Evolutionary conservation across 2,113 vertebrate genomes (phyloP).

Genomic region (Hyperoodon ampullatus): DNA sequence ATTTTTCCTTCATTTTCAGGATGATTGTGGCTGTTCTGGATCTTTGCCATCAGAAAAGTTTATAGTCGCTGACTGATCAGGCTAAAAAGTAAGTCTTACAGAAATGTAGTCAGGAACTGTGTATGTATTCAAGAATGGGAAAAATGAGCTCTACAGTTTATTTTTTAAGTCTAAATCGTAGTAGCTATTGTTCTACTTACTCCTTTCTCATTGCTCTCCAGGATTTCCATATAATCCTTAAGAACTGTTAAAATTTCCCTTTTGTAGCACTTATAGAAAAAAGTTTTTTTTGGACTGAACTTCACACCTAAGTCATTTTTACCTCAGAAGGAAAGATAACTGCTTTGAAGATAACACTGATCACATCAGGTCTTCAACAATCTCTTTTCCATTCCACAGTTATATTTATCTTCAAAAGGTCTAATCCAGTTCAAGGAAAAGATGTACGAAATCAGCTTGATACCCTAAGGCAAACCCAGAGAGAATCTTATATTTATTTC

Average conservation of each 20-base stretch:
- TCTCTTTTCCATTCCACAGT: conserved; percentile 49
- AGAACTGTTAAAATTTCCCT: background rate
- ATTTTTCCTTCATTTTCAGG: background rate
- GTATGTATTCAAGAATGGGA: background rate
- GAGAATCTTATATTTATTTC: conserved; percentile 62
- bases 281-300: background rate
- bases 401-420: conserved; percentile 76
- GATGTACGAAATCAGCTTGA: conserved; percentile 71
- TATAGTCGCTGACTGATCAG: background rate
- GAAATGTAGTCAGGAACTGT: background rate
- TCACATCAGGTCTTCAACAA: conserved; percentile 66
- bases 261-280: conserved; percentile 39
- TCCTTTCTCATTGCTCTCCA: background rate
- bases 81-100: background rate
- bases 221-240: conserved; percentile 52
- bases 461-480: conserved; percentile 58
- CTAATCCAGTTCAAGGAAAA: conserved; percentile 70
- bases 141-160: background rate
- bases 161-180: background rate
- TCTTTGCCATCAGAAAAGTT: background rate
- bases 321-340: conserved; percentile 51
- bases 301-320: conserved; percentile 58
- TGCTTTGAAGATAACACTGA: conserved; percentile 71
- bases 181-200: background rate
- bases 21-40: background rate